Percentiles rank a stretch among this genome's conserved stretches.
Conservation (phyloP, 1,140 invertebrate genomes). For the Eciton burchellii region DNA sequence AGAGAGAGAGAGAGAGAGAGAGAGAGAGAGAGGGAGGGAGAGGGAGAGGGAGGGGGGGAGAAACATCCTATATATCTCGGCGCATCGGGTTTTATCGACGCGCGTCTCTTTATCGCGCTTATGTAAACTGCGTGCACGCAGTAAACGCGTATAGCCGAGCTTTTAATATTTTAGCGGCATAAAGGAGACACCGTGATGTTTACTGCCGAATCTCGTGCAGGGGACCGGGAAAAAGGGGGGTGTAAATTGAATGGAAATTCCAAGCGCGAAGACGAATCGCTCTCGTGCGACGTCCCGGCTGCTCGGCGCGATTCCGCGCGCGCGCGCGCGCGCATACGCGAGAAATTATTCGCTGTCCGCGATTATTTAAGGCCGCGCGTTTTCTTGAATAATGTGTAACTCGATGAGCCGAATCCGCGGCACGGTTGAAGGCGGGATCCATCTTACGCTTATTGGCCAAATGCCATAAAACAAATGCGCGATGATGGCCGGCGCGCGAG, state of each 20-base stretch:
- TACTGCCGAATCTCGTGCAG: conserved; percentile 24
- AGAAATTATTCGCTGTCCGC: conserved; percentile 40
- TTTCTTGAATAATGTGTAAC: conserved; percentile 61
- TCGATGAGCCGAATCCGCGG: conserved; percentile 58
- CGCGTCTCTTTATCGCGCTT: conserved; percentile 32
- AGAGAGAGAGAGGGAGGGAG: too few relatives aligned
- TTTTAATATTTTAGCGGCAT: conserved; percentile 39
- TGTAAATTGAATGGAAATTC: conserved; percentile 49
- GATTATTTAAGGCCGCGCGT: conserved; percentile 51
- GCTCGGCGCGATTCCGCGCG: background rate
- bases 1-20: background rate
- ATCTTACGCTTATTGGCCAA: conserved; percentile 58
- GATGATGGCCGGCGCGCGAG: conserved; percentile 34
- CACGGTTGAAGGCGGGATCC: conserved; percentile 45
- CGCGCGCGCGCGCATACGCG: background rate
- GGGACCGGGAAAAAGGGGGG: background rate
- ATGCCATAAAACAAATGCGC: conserved; percentile 41
- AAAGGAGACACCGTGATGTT: conserved; percentile 29
- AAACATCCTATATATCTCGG: background rate
- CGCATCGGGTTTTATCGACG: conserved; percentile 31
- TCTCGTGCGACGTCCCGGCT: conserved; percentile 13
- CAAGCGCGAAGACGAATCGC: conserved; percentile 42
- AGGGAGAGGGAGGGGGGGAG: background rate
- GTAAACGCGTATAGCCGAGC: conserved; percentile 12
- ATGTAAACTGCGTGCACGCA: conserved; percentile 23